Conservation (phyloP, 2,113 vertebrate genomes). For the Pyrgilauda ruficollis region DNA sequence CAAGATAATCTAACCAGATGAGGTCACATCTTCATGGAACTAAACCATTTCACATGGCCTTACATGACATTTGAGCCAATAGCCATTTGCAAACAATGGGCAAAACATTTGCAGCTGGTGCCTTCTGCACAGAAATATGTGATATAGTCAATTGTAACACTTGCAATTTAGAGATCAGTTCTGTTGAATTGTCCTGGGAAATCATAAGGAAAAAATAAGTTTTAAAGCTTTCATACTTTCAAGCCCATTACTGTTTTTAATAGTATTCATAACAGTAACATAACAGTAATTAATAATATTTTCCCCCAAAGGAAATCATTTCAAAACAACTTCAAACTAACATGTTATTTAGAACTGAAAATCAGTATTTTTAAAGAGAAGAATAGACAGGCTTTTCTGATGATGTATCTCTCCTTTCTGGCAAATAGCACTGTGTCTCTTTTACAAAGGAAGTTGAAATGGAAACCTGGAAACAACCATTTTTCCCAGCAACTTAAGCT, state of each 20-base stretch:
- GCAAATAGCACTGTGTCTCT: neutral
- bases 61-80: neutral
- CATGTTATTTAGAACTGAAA: neutral
- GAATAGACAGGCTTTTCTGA: neutral
- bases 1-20: neutral
- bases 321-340: neutral
- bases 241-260: neutral
- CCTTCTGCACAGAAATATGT: neutral
- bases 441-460: neutral
- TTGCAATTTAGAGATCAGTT: neutral
- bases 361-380: neutral
- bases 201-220: neutral
- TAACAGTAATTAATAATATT: neutral
- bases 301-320: neutral
- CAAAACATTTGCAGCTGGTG: neutral
- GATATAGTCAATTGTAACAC: neutral
- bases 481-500: neutral
- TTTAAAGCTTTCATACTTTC: neutral
- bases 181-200: neutral
- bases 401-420: neutral
- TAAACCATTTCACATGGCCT: neutral
- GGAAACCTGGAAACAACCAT: neutral
- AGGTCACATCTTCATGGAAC: neutral
- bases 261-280: neutral
- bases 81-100: neutral